These are phyloP conservation scores for Trichogramma pretiosum DNA, from an alignment of 1,140 invertebrate species.

Conservation along the genomic window DNA sequence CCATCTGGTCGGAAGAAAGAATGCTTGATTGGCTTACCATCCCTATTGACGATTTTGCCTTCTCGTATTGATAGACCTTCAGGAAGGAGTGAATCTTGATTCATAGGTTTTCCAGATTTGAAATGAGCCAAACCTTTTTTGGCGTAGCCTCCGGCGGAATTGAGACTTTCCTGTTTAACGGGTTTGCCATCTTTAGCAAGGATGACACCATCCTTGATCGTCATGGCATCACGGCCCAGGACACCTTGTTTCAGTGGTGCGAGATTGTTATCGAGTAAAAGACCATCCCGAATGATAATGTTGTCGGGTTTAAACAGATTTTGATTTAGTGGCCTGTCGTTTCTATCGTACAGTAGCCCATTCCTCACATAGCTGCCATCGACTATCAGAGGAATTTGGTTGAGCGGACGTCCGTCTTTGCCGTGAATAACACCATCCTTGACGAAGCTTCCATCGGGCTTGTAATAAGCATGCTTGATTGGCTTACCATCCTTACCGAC, in stretches of 20 bases:
- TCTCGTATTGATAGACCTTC: conserved; percentile 37
- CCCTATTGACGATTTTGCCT: conserved; percentile 34
- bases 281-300: conserved; percentile 35
- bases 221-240: conserved; percentile 30
- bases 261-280: conserved; percentile 27
- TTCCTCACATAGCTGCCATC: conserved; percentile 35
- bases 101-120: conserved; percentile 36
- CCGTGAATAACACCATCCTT: conserved; percentile 37
- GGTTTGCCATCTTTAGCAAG: conserved; percentile 37
- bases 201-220: conserved; percentile 35
- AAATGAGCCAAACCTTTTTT: conserved; percentile 34
- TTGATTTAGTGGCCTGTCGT: conserved; percentile 31
- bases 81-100: conserved; percentile 36
- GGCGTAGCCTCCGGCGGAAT: conserved; percentile 34
- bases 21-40: conserved; percentile 36
- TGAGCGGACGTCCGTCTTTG: conserved; percentile 31
- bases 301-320: conserved; percentile 36
- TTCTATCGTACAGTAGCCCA: conserved; percentile 32
- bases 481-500: conserved; percentile 37
- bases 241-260: conserved; percentile 25
- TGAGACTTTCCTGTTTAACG: conserved; percentile 36
- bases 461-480: conserved; percentile 38
- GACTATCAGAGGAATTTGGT: conserved; percentile 36
- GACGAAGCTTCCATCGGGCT: conserved; percentile 37
- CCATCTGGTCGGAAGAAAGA: conserved; percentile 39